phyloP scores from a whole-genome alignment of 2,113 vertebrate species.

The Micromys minutus region DNA sequence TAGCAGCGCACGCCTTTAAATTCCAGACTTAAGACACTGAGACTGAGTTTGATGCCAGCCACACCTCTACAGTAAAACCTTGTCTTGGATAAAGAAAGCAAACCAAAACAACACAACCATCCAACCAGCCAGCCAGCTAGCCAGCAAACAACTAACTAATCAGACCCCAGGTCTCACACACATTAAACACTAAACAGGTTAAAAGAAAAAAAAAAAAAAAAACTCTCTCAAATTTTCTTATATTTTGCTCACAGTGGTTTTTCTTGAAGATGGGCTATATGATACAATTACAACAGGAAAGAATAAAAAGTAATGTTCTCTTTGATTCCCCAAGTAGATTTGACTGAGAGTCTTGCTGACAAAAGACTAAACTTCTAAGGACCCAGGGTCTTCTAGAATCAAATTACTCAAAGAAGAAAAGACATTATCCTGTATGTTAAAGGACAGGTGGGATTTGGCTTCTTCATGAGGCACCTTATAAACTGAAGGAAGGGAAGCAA shows the following conservation, averaged over 20 bases:
- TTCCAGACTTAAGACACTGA: not conserved
- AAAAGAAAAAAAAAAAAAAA: not conserved
- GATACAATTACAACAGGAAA: not conserved
- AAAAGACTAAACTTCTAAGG: not conserved
- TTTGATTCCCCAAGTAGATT: not conserved
- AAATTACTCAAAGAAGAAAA: not conserved
- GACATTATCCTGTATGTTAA: not conserved
- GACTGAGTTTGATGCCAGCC: not conserved
- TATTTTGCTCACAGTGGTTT: not conserved
- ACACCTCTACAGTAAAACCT: not conserved
- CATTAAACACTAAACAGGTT: not conserved
- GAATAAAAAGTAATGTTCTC: not conserved
- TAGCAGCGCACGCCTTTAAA: not conserved
- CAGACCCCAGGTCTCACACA: not conserved
- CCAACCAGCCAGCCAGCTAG: not conserved
- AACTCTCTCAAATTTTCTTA: not conserved
- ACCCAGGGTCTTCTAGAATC: not conserved
- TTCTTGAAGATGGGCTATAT: slow-evolving; percentile 27
- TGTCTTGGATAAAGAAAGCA: not conserved
- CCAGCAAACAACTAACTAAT: not conserved
- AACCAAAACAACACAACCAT: not conserved
- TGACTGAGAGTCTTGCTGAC: not conserved
- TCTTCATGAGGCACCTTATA: not conserved
- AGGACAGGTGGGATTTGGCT: not conserved
- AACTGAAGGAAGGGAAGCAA: not conserved